Conservation (phyloP, 2,113 vertebrate genomes). For the Struthidea cinerea region DNA sequence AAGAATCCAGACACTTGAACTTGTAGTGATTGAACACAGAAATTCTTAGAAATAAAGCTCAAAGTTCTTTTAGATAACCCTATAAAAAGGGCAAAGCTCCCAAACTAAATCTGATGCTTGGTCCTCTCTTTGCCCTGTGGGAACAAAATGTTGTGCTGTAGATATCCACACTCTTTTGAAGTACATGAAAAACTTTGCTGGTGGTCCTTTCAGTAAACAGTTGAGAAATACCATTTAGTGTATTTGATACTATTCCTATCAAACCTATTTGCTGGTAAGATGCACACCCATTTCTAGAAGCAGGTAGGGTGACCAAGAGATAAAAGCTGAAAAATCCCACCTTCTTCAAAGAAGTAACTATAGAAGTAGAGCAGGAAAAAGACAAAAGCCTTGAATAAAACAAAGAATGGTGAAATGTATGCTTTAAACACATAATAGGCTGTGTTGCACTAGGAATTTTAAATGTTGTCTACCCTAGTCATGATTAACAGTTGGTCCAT, state of each 20-base stretch:
- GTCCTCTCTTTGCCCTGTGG: background rate
- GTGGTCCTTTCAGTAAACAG: background rate
- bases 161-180: background rate
- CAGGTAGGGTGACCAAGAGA: background rate
- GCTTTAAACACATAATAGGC: background rate
- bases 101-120: background rate
- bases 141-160: background rate
- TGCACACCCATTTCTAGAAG: background rate
- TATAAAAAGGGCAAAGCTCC: background rate
- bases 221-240: background rate
- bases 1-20: background rate
- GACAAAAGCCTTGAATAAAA: background rate
- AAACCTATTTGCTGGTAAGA: background rate
- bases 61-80: background rate
- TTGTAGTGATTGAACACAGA: background rate
- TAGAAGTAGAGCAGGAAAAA: background rate
- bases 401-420: background rate
- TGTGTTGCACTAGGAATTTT: background rate
- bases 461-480: background rate
- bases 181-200: background rate
- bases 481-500: background rate
- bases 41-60: background rate
- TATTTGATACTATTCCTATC: background rate
- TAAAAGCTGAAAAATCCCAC: background rate
- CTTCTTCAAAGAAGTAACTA: background rate